Conservation (phyloP, 23 tunicate genomes). For the Trididemnum clinides region DNA sequence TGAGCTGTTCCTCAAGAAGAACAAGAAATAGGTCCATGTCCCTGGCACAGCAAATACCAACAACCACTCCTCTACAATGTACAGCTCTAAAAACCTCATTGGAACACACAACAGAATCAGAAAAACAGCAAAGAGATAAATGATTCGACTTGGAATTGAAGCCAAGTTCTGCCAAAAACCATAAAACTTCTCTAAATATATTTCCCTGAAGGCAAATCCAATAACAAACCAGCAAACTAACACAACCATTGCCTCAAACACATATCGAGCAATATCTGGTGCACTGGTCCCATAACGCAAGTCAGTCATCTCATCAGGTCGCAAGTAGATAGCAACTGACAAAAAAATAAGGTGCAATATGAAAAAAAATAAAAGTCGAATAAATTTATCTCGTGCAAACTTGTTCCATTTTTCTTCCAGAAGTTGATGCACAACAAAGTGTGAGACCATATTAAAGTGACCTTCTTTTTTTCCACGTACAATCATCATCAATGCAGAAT, state of each 20-base stretch:
- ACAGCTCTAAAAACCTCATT: constrained; percentile 60
- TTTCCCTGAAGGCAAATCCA: constrained; percentile 41
- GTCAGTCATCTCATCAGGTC: constrained; percentile 57
- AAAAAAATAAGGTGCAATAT: constrained; percentile 61
- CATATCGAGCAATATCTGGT: constrained; percentile 60
- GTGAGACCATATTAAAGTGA: constrained; percentile 72
- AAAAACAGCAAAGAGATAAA: constrained; percentile 45
- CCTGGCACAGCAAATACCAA: constrained; percentile 79
- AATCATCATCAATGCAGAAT: constrained; percentile 90
- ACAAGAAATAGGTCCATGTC: constrained; percentile 80
- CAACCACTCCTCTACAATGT: constrained; percentile 79
- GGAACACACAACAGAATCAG: constrained; percentile 56
- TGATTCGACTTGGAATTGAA: constrained; percentile 65
- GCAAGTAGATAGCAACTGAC: constrained; percentile 67
- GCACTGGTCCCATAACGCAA: constrained; percentile 53
- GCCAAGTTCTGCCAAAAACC: constrained; percentile 65
- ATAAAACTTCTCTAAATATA: constrained; percentile 41
- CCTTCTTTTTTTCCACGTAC: constrained; percentile 71
- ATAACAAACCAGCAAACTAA: constrained; percentile 37
- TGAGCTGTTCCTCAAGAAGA: constrained; percentile 61
- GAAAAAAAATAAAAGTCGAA: constrained; percentile 48
- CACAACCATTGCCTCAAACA: constrained; percentile 61
- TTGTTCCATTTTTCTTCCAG: constrained; percentile 79
- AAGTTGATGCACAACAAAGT: constrained; percentile 66
- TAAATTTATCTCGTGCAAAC: constrained; percentile 60